Evolutionary conservation across 2,888 invertebrate species (phyloP).

Genomic region (Tetranychus truncatus): DNA sequence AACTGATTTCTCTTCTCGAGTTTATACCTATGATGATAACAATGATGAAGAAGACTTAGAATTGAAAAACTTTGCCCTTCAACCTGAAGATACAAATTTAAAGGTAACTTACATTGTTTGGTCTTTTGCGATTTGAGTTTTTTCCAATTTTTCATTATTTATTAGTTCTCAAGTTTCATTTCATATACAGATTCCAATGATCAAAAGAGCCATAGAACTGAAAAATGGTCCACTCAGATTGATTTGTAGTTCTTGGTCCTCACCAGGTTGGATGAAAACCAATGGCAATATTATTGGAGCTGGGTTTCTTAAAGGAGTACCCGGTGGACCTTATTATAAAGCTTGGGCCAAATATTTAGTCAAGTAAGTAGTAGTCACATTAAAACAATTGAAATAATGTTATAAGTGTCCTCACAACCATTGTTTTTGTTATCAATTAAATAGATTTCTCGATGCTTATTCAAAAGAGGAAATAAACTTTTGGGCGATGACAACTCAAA

Average conservation of each 20-base stretch:
- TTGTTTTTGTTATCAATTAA: background rate
- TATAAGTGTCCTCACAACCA: no score
- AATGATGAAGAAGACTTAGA: slow-evolving; percentile 36
- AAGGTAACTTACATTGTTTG: slow-evolving; percentile 17
- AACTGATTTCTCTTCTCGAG: slow-evolving; percentile 59
- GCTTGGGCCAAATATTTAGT: slow-evolving; percentile 62
- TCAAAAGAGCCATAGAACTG: slow-evolving; percentile 29
- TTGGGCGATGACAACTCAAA: slow-evolving; percentile 72
- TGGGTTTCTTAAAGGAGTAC: slow-evolving; percentile 33
- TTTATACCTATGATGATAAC: slow-evolving; percentile 62
- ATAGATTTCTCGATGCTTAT: slow-evolving; percentile 58
- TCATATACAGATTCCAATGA: slow-evolving; percentile 33
- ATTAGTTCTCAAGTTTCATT: background rate
- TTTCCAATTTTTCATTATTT: background rate
- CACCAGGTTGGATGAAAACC: slow-evolving; percentile 42
- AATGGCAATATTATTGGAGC: slow-evolving; percentile 36
- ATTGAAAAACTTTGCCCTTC: slow-evolving; percentile 17
- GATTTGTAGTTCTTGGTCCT: slow-evolving; percentile 40
- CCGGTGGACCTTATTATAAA: slow-evolving; percentile 43
- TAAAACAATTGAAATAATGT: no score
- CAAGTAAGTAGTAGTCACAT: slow-evolving; percentile 35
- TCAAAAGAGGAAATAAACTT: slow-evolving; percentile 40
- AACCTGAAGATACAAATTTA: slow-evolving; percentile 18
- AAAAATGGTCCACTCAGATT: slow-evolving; percentile 31
- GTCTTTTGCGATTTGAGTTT: background rate